phyloP scores from a whole-genome alignment of 2,113 vertebrate species.

The Prionailurus viverrinus region DNA sequence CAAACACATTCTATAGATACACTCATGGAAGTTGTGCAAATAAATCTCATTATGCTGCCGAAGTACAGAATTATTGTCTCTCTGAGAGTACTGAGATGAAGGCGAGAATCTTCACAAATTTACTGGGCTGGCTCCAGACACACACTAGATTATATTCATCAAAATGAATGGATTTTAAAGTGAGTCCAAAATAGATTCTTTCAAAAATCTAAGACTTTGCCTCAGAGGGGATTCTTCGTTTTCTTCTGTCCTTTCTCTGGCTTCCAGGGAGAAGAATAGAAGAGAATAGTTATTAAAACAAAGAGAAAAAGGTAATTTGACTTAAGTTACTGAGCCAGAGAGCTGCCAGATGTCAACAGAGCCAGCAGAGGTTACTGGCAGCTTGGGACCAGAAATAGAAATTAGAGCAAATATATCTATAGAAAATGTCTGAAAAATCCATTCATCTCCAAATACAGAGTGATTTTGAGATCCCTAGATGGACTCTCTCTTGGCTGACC shows the following conservation, averaged over 20 bases:
- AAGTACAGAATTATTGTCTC: constrained; percentile 71
- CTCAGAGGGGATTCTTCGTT: constrained; percentile 62
- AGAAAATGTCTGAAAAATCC: constrained; percentile 56
- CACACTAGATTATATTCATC: constrained; percentile 73
- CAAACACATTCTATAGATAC: constrained; percentile 68
- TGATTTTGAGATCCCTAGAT: rapidly evolving
- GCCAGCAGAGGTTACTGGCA: constrained; percentile 45
- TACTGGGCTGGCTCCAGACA: constrained; percentile 75
- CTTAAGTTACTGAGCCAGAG: constrained; percentile 69
- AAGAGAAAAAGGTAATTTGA: constrained; percentile 56
- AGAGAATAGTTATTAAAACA: constrained; percentile 68
- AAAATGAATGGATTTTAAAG: constrained; percentile 81
- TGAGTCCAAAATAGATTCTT: constrained; percentile 65
- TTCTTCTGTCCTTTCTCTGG: background rate
- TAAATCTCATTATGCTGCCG: constrained; percentile 75
- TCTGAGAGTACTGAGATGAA: constrained; percentile 65
- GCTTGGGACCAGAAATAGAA: constrained; percentile 72
- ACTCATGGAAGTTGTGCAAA: constrained; percentile 68
- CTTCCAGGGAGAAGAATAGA: background rate
- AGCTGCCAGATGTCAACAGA: constrained; percentile 5
- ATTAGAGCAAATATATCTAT: constrained; percentile 56
- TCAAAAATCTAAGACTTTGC: constrained; percentile 64
- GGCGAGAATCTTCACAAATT: constrained; percentile 72
- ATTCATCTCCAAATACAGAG: constrained; percentile 45
- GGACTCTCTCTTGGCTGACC: background rate